Percentiles rank a stretch among this genome's conserved stretches.
These are phyloP conservation scores for Pimpla rufipes DNA, from an alignment of 2,888 invertebrate species.

Conservation along the genomic window DNA sequence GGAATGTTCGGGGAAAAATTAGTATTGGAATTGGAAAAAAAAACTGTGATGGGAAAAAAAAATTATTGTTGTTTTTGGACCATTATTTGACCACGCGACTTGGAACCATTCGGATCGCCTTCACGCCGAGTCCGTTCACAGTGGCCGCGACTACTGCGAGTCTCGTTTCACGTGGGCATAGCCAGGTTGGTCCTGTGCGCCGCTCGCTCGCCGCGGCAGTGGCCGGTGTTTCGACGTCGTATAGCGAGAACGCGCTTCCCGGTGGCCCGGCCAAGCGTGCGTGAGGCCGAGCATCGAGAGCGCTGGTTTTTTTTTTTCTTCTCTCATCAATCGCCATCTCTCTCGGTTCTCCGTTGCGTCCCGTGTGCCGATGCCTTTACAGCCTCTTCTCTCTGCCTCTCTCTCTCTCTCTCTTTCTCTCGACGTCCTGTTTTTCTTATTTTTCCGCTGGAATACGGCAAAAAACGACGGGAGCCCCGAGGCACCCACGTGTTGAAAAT, in stretches of 20 bases:
- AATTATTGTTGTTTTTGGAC: too few species aligned
- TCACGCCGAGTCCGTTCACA: slow-evolving; percentile 23
- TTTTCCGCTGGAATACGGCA: slow-evolving; percentile 8
- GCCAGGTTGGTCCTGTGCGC: slow-evolving; percentile 11
- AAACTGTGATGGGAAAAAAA: too few species aligned
- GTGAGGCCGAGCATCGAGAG: slow-evolving; percentile 42
- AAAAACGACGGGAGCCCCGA: slow-evolving; percentile 36
- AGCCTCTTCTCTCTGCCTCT: slow-evolving; percentile 29
- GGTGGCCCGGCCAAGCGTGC: slow-evolving; percentile 38
- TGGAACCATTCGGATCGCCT: slow-evolving; percentile 66
- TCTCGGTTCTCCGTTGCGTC: slow-evolving; percentile 43
- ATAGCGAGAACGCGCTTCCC: slow-evolving; percentile 42
- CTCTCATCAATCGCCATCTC: slow-evolving; percentile 19
- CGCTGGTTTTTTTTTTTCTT: slow-evolving; percentile 15
- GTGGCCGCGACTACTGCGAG: slow-evolving; percentile 7
- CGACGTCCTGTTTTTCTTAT: slow-evolving; percentile 9
- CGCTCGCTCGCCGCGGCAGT: slow-evolving; percentile 17
- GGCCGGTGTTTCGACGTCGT: slow-evolving; percentile 32
- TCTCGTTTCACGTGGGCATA: slow-evolving; percentile 17
- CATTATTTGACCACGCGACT: slow-evolving; percentile 58
- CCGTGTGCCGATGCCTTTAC: slow-evolving; percentile 18
- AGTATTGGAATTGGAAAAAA: too few species aligned
- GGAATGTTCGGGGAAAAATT: too few species aligned
- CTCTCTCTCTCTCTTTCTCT: slow-evolving; percentile 21
- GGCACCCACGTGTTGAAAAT: slow-evolving; percentile 35